Percentiles rank a stretch among this genome's conserved stretches.
Conservation (phyloP, 2,113 vertebrate genomes). For the Ramphastos sulfuratus region DNA sequence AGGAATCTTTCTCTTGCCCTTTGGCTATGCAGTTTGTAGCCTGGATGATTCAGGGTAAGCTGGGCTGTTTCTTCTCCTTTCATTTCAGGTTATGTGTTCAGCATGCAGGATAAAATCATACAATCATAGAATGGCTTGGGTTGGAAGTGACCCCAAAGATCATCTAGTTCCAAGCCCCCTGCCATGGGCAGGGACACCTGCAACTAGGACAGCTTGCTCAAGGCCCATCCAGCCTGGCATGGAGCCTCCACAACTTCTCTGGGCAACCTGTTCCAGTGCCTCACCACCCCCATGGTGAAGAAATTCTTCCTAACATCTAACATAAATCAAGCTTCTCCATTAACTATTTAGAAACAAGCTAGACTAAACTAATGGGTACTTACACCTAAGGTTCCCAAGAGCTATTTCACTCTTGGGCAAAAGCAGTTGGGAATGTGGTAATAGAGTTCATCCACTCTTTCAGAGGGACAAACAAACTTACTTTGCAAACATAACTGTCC, state of each 20-base stretch:
- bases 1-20: background rate
- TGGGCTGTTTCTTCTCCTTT: background rate
- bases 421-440: background rate
- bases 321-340: background rate
- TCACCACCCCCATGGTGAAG: no score
- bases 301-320: no score
- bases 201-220: no score
- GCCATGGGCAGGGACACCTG: no score
- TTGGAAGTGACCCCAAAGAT: no score
- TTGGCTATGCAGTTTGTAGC: conserved; percentile 6
- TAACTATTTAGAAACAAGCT: background rate
- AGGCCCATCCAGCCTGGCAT: no score
- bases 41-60: background rate
- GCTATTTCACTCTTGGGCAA: background rate
- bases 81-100: background rate
- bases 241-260: no score
- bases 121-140: no score
- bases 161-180: no score
- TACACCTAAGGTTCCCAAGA: background rate
- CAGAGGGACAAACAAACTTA: background rate
- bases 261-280: no score
- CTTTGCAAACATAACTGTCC: background rate
- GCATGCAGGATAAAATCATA: background rate
- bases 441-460: background rate
- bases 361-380: background rate